Evolutionary conservation across 2,113 vertebrate species (phyloP).

Genomic region (Onychostruthus taczanowskii): DNA sequence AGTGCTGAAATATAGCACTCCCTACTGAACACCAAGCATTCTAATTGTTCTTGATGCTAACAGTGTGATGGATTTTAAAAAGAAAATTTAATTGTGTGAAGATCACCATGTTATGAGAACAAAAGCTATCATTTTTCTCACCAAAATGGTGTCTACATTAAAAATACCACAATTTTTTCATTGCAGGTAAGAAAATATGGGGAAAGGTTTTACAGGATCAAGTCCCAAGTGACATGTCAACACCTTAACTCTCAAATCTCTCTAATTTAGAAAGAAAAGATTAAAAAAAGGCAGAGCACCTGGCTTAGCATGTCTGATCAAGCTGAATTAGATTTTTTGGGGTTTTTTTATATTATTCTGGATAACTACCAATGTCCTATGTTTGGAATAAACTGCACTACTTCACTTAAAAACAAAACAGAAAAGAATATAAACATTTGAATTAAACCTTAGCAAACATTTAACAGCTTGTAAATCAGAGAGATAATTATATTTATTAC

Average conservation of each 20-base stretch:
- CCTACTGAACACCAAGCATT: background rate
- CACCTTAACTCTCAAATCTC: background rate
- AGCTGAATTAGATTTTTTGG: background rate
- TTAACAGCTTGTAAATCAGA: background rate
- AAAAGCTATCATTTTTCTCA: background rate
- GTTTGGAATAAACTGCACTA: background rate
- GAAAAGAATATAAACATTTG: background rate
- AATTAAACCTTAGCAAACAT: background rate
- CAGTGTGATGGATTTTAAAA: background rate
- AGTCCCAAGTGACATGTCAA: background rate
- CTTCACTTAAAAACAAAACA: background rate
- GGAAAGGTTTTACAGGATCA: background rate
- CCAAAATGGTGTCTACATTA: background rate
- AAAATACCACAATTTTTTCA: background rate
- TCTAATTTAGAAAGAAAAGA: background rate
- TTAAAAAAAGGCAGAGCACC: background rate
- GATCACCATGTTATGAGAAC: background rate
- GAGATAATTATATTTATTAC: background rate
- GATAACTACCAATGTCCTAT: background rate
- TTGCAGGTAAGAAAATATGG: background rate
- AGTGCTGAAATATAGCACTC: background rate
- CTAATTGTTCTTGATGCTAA: background rate
- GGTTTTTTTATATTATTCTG: background rate
- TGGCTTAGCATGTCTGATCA: background rate
- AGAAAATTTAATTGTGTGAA: background rate